Evolutionary conservation across 1,140 invertebrate species (phyloP), one percentile per base, ranked within the genome.

Genomic region (Drosophila sechellia): DNA sequence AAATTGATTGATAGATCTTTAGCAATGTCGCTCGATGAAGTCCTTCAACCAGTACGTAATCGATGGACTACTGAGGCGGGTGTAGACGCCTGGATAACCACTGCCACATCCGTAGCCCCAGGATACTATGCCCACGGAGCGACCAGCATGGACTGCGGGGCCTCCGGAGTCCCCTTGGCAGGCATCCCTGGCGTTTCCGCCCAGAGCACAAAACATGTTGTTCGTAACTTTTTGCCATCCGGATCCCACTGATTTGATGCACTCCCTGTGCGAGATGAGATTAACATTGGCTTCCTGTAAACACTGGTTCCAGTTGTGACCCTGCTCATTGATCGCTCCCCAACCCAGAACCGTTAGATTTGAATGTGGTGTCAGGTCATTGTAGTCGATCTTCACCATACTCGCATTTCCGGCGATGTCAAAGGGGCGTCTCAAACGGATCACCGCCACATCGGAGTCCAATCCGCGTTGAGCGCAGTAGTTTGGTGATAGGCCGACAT

Each of bases 1-100:
- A 4, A 15, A 31, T 15, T 15, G 1, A 49, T 17, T 39, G 6
- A 11, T 25, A 1, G 20, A 61, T 25, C 22, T 20, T 43, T 42
- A 65, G 37, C 84, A 84, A 63, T 84, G 2, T 4, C 10, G 15
- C 0, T 48, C 2, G 0, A 76, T 20, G 5, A 58, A 45, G 37
- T 20, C 52, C 31, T 73, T 81, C 0, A 90, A 13, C 48, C 68
- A 81, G 1, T 20, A 56, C 0, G 37, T 57, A 15, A 89, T 69
- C 3, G 15, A 1, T 0, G 42, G 34, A 37, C 64, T 77, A 31
- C 60, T 61, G 1, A 87, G 48, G 8, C 68, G 65, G 8, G 83
- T 87, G 15, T 95, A 95, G 11, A 95, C 94, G 3, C 95, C 95
- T 0, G 95, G 95, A n/a, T 39, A 48, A n/a, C 77, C 72, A 10